Evolutionary conservation across 2,797 vertebrate genomes (phyloP), one percentile per base, ranked within the genome.

Genomic region (Myoxocephalus aenaeus): DNA sequence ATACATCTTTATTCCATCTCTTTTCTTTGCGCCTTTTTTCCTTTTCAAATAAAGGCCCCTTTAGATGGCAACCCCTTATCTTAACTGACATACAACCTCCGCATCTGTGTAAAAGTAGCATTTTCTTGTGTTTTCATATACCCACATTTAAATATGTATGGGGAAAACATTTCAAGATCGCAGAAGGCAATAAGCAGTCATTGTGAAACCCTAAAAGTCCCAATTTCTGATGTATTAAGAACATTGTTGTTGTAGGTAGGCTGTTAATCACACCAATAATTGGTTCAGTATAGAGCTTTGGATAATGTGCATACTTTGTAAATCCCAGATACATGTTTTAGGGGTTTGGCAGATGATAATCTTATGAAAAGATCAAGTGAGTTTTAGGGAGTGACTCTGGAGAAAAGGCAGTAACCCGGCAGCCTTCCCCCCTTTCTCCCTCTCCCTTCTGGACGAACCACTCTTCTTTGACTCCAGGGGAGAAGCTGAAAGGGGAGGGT

Each of bases 1-100:
- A 90, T 85, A 92, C 92, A 92, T 94, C 93, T 94, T 93, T 93
- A 94, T 94, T 91, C 86, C 80, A 86, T 87, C 85, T 84, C 85
- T 86, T 90, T 92, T 89, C 84, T 86, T 87, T 38, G 62, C 65
- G 69, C 80, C 77, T 70, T 70, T 88, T 84, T 85, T 34, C 62
- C 74, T 72, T 51, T 63, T 69, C 36, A 85, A 81, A 91, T 85
- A 86, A 91, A 87, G 80, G 77, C 86, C 73, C 71, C 40, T 89
- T 78, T 81, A 27, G 74, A 74, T 44, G 34, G 61, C 69, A 40
- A 42, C 29, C 79, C 48, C 62, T 70, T 50, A 68, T 75, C 64
- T 73, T 72, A 81, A 74, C 85, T 78, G 73, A 76, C 86, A 58
- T 58, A 20, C 70, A 46, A 69, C 79, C 56, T 72, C 32, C 63